Base-by-base conservation (phyloP, 2,888 invertebrate species). In the Cecidostiba fungosa region DNA sequence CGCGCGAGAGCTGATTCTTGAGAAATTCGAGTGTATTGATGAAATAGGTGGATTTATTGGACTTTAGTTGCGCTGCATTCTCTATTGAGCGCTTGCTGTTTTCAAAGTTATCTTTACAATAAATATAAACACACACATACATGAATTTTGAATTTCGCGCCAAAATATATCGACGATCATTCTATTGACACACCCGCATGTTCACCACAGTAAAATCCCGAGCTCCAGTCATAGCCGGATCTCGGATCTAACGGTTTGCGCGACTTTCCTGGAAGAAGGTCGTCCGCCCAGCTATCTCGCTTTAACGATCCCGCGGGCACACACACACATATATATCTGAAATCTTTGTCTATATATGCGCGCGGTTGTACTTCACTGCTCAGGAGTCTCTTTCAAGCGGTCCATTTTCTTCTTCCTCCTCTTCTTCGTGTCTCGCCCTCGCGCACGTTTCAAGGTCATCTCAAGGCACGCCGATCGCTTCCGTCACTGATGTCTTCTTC, bases 231-330 rank as follows among this genome's bases (percentile, higher is more conserved):
- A 4, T 10, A 50, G 50, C 50, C 62, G 3, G 62, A 19, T 3
- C 59, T 70, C 69, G 85, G 66, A 77, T 78, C 84, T 88, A 88
- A 88, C 88, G 88, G 88, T 87, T 82, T 43, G 77, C 69, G 81
- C 69, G 79, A 83, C 87, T 87, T 88, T 87, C 88, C 85, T 84
- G 84, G 86, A 88, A 87, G 84, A 87, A 87, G 86, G 87, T 87
- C 87, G 83, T 50, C 66, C 85, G 78, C 82, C 82, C 79, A 72
- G 70, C 73, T 50, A 47, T 54, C 32, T 70, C 32, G 8, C 66
- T 54, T 54, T 54, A 16, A 29, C 50, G 36, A 36, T 77, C 2
- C 23, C 10, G 29, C 77, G 54, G 54, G 54, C 1, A 3, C 6
- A 50, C 19, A 47, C 16, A 47, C 1, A n/a, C n/a, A n/a, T 19